These are phyloP conservation scores for Donacobius atricapilla DNA, from an alignment of 2,113 vertebrate species.

Conservation along the genomic window DNA sequence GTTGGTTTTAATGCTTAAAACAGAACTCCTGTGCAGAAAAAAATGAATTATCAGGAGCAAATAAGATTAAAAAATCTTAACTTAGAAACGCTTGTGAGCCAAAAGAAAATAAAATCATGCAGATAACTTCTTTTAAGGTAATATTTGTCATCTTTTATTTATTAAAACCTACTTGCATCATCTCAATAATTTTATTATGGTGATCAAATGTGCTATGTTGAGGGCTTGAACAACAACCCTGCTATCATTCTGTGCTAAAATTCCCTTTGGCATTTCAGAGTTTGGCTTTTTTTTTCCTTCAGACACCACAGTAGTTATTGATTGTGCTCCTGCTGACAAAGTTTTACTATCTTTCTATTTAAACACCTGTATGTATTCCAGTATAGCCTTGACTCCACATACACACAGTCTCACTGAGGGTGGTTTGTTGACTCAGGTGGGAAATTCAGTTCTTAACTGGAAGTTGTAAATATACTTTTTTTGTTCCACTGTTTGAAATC, in stretches of 20 bases:
- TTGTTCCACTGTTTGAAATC: neutral
- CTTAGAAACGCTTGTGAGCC: neutral
- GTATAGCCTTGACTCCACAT: neutral
- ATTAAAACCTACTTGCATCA: neutral
- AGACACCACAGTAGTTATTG: neutral
- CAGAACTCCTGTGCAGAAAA: neutral
- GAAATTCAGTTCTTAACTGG: neutral
- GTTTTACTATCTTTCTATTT: neutral
- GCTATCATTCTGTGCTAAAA: neutral
- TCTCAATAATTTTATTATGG: neutral
- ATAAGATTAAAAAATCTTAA: neutral
- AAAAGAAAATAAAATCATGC: neutral
- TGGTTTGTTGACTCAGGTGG: neutral
- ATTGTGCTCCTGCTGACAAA: neutral
- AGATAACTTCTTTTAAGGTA: neutral
- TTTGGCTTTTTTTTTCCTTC: neutral
- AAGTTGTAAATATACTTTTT: neutral
- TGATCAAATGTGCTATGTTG: neutral
- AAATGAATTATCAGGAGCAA: neutral
- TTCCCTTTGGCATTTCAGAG: neutral
- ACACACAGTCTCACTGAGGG: neutral
- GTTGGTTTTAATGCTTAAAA: neutral
- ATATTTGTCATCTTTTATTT: neutral
- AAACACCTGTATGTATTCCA: neutral
- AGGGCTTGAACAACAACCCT: neutral